Evolutionary conservation across 2,113 vertebrate genomes (phyloP), one percentile per base, ranked within the genome.

Genomic region (Ceuthmochares aereus): DNA sequence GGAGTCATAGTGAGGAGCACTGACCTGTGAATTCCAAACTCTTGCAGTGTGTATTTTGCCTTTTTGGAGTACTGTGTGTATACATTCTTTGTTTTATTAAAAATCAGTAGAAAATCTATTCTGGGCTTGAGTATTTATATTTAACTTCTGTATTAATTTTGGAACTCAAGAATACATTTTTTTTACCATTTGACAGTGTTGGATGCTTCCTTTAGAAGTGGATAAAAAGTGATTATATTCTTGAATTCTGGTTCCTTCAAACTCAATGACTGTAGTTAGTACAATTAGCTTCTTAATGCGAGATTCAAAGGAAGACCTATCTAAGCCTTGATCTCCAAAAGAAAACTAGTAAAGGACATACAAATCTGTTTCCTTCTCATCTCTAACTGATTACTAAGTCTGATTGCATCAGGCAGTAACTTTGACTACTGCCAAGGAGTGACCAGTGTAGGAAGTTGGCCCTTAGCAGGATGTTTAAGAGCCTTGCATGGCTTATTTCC

Each of bases 11-110:
- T 1, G 1, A 76, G 72, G 43, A 40, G 40, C 40, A 9, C 0
- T 76, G 37, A 58, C 17, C 19, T 69, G 32, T 55, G 43, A 67
- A 40, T 52, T 70, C 58, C 21, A 25, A n/a, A 49, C 51, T 67
- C 3, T 0, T 27, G 30, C 56, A 17, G n/a, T 34, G 14, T 0
- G 0, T 72, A 26, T 72, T n/a, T 56, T 56, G 26, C 23, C 58
- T 18, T 62, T 42, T 43, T 45, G 5, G 14, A 54, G 23, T 66
- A 40, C 14, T 1, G 0, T 26, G 9, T 26, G 10, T 17, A 13
- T 6, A 16, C 6, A 8, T 2, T 23, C 15, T 6, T 42, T 55
- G 9, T 55, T 75, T 51, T 62, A 36, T 32, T 34, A 19, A 54
- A 63, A 62, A 60, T 25, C 26, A 20, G 13, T 59, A 43, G 34